Base-by-base conservation (phyloP, 1,140 invertebrate species). In the Maconellicoccus hirsutus region DNA sequence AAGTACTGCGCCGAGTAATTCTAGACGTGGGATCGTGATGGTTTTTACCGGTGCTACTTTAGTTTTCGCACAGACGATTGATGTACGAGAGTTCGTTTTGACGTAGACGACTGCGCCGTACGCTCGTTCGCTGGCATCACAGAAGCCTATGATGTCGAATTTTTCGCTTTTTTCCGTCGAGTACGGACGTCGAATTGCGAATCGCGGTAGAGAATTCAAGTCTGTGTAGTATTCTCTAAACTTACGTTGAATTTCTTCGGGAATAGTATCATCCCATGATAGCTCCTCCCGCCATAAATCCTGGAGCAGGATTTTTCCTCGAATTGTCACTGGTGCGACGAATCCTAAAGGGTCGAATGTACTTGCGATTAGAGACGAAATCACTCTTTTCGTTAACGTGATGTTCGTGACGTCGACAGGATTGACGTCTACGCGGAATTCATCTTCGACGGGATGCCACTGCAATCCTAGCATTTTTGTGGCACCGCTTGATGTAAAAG, bases 341-440 rank as follows among this genome's bases (percentile, higher is more conserved):
- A 78, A 78, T 1, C 80, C 78, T 14, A 81, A 29, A 0, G 79
- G 80, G 74, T 82, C 80, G 73, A 78, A 82, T 33, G 82, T 73
- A 26, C 71, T 76, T 76, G 22, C 73, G 70, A 8, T 77, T 77
- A 2, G 74, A 73, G 7, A 78, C 78, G 12, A 80, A 42, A 3
- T 79, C 25, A 12, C 38, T 38, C 42, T 78, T 61, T 70, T 42
- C 26, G 69, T 70, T 12, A 29, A 12, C 16, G n/a, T 19, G 8
- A 25, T 70, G n/a, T 52, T 38, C 4, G 1, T 1, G 8, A 8
- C 8, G 33, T 72, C 39, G 3, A 29, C 16, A 39, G 42, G 3
- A 21, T 26, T 12, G 14, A 26, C 70, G n/a, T 59, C 42, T 25
- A 74, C 74, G 6, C 12, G 14, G 70, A 74, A 73, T 19, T 21